Evolutionary conservation across 2,888 invertebrate species (phyloP), one percentile per base, ranked within the genome.

Genomic region (Sminthurinus aureus): DNA sequence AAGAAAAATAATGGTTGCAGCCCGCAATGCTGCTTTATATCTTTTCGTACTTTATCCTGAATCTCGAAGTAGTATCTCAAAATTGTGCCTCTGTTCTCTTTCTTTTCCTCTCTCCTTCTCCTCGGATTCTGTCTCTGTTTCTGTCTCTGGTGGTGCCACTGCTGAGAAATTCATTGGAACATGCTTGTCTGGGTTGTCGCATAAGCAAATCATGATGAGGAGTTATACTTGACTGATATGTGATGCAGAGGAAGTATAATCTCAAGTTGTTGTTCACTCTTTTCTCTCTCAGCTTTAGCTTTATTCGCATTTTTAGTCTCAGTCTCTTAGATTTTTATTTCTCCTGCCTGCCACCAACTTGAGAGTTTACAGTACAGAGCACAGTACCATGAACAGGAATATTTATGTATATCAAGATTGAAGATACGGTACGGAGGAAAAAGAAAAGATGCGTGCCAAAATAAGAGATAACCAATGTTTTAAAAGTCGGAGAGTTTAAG

Each of bases 171-270:
- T 58, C 58, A 58, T 58, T 58, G 58, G 58, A 58, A 58, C 58
- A 58, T 58, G 58, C 15, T 58, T 58, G 58, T 58, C 58, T 71
- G 20, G 22, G 71, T 71, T 24, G 69, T 69, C 24, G 13, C 26
- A 71, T 71, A 71, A 71, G 71, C 24, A 71, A 71, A 71, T 22
- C 71, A 71, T 71, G 24, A 71, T 71, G 71, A 71, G 26, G 71
- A 71, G 26, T 15, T 71, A 24, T 71, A 71, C 24, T 71, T 71
- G 71, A 71, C 71, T 22, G 71, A 71, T 71, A 24, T 71, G 71
- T 69, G 11, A 24, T n/a, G 22, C 22, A 22, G 11, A 67, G 67
- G 38, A 38, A 38, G 38, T 15, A 58, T 58, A 58, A 58, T 58
- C 58, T 58, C 18, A 58, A 58, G 58, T 58, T 58, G 58, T 18